A percentile compares a stretch with the other conserved stretches of the same genome.
phyloP scores from a whole-genome alignment of 1,140 invertebrate species.

The Zophobas atratus region DNA sequence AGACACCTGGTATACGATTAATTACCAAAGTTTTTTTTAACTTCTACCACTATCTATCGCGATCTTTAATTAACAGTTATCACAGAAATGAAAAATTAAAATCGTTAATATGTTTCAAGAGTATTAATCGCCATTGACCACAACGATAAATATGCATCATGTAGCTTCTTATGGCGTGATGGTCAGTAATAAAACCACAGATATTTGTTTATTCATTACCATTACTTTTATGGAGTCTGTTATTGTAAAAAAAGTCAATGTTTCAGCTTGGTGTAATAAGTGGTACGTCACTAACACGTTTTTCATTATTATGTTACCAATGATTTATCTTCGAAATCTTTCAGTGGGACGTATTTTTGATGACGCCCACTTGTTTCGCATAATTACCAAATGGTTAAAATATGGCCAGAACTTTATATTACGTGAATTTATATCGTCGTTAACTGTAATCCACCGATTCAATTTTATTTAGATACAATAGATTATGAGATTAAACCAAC shows the following conservation, averaged over 20 bases:
- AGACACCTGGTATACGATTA: no score
- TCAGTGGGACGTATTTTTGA: slow-evolving; percentile 13
- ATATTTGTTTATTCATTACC: background rate
- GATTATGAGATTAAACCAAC: no score
- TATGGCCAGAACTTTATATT: slow-evolving; percentile 2
- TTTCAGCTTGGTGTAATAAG: background rate
- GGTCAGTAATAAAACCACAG: slow-evolving; percentile 26
- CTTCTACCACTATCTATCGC: no score
- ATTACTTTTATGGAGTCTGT: background rate
- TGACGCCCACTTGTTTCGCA: slow-evolving; percentile 13
- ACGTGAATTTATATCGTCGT: slow-evolving; percentile 6
- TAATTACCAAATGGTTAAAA: slow-evolving; percentile 27
- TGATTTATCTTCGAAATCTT: background rate
- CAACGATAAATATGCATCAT: slow-evolving; percentile 32
- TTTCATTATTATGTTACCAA: no score
- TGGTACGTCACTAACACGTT: no score
- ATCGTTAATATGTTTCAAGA: background rate
- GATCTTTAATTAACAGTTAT: no score
- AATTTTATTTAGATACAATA: no score
- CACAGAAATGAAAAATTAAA: slow-evolving; percentile 1
- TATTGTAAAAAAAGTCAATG: slow-evolving; percentile 1
- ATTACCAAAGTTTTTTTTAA: no score
- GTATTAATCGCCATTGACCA: slow-evolving; percentile 21
- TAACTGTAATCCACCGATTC: background rate
- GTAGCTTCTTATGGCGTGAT: slow-evolving; percentile 6